phyloP scores from a whole-genome alignment of 1,140 invertebrate species.

The Leptinotarsa lineolata region DNA sequence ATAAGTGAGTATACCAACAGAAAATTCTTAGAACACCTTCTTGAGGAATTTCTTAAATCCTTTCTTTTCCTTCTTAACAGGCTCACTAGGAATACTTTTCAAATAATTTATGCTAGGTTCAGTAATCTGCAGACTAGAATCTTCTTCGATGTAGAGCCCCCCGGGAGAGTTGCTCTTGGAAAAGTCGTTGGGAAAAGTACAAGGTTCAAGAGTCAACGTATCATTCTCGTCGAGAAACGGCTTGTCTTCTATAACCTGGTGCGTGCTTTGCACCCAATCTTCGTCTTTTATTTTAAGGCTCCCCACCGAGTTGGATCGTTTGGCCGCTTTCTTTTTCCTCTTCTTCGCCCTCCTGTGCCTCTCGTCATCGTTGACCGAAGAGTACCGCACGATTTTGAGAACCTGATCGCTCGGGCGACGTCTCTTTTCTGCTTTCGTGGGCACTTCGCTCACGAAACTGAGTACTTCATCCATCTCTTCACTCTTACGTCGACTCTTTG shows the following conservation, averaged over 20 bases:
- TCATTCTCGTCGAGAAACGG: constrained; percentile 53
- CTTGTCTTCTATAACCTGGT: constrained; percentile 45
- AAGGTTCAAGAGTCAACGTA: constrained; percentile 44
- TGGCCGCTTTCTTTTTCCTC: constrained; percentile 55
- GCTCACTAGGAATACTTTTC: constrained; percentile 21
- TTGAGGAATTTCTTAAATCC: constrained; percentile 51
- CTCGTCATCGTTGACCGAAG: constrained; percentile 48
- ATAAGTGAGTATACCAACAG: background rate
- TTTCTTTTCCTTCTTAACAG: constrained; percentile 49
- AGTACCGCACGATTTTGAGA: constrained; percentile 62
- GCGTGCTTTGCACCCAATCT: constrained; percentile 42
- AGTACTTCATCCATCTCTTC: constrained; percentile 51
- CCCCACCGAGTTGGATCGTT: constrained; percentile 34
- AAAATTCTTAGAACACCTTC: constrained; percentile 45
- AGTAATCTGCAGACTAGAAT: constrained; percentile 23
- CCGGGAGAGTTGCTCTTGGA: background rate
- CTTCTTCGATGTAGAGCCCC: constrained; percentile 23
- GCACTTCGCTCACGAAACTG: constrained; percentile 36
- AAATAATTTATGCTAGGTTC: constrained; percentile 37
- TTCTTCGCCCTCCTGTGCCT: constrained; percentile 55
- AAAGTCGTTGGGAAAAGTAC: constrained; percentile 27
- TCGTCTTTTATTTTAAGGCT: constrained; percentile 32
- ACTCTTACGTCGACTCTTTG: constrained; percentile 52
- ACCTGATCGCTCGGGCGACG: constrained; percentile 79
- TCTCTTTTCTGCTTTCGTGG: constrained; percentile 56